phyloP scores from a whole-genome alignment of 37 sponge, comb jelly and placozoan species.

The Amphimedon queenslandica region DNA sequence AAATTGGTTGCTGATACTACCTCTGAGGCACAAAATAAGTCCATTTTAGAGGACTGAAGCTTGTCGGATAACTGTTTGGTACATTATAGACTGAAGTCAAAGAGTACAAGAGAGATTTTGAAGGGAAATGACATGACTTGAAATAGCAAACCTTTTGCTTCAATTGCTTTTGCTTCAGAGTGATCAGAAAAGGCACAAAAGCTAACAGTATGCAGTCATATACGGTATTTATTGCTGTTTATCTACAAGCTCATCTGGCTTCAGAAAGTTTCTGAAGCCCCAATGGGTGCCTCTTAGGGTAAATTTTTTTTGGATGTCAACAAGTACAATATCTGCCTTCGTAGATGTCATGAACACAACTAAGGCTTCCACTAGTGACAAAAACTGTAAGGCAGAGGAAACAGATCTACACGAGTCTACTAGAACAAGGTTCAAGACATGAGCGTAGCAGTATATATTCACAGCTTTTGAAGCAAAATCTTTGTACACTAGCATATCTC shows the following conservation, averaged over 20 bases:
- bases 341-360: conserved; percentile 50
- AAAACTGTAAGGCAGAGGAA: conserved; percentile 42
- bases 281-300: too few species aligned
- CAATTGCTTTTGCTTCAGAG: conserved; percentile 22
- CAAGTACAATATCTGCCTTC: too few species aligned
- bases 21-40: too few species aligned
- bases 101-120: conserved; percentile 11
- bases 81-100: conserved; percentile 15
- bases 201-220: conserved; percentile 22
- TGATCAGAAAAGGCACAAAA: conserved; percentile 8
- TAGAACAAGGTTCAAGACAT: conserved; percentile 32
- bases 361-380: conserved; percentile 25
- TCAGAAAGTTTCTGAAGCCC: conserved; percentile 38
- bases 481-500: too few species aligned
- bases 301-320: too few species aligned
- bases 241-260: conserved; percentile 47
- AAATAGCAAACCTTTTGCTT: conserved; percentile 30
- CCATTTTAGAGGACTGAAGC: too few species aligned
- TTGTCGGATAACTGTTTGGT: conserved; percentile 38
- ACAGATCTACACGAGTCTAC: conserved; percentile 27
- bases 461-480: conserved; percentile 30
- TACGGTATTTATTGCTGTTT: conserved; percentile 31
- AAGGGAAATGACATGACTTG: conserved; percentile 27
- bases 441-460: conserved; percentile 50
- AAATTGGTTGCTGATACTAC: too few species aligned